Conservation (phyloP, 2,888 invertebrate genomes). For the Cryptops parisi region DNA sequence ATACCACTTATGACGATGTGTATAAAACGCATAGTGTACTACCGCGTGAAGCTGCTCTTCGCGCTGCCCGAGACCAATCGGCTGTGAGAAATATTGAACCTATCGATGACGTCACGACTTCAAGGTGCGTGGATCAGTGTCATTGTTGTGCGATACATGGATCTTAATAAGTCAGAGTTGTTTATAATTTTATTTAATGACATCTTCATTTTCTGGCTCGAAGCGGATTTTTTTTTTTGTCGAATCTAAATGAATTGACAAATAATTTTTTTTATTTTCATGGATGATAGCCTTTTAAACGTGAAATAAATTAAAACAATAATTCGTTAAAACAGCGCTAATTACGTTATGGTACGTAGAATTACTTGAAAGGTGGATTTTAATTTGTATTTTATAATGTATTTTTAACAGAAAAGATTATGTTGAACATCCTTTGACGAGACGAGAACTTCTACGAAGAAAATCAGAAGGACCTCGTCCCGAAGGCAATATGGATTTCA, state of each 20-base stretch:
- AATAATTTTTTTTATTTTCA: too few relatives aligned
- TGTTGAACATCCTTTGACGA: neutral
- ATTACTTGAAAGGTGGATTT: neutral
- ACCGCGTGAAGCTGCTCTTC: neutral
- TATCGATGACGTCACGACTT: neutral
- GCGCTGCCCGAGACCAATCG: neutral
- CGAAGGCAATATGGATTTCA: neutral
- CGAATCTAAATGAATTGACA: too few relatives aligned
- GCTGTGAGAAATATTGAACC: neutral
- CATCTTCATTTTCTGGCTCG: too few relatives aligned
- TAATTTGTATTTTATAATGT: neutral
- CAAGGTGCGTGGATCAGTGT: neutral
- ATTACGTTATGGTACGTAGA: too few relatives aligned
- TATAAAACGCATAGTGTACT: neutral
- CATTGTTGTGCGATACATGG: too few relatives aligned
- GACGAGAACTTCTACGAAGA: neutral
- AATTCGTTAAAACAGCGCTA: too few relatives aligned
- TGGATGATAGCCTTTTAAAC: too few relatives aligned
- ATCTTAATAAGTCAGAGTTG: too few relatives aligned
- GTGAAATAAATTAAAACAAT: too few relatives aligned
- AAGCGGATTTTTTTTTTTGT: too few relatives aligned
- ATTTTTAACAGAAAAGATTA: neutral
- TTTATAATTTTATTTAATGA: too few relatives aligned
- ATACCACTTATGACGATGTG: constrained; percentile 5
- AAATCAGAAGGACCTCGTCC: neutral